Conservation (phyloP, 2,797 vertebrate species). For the Falco columbarius region DNA sequence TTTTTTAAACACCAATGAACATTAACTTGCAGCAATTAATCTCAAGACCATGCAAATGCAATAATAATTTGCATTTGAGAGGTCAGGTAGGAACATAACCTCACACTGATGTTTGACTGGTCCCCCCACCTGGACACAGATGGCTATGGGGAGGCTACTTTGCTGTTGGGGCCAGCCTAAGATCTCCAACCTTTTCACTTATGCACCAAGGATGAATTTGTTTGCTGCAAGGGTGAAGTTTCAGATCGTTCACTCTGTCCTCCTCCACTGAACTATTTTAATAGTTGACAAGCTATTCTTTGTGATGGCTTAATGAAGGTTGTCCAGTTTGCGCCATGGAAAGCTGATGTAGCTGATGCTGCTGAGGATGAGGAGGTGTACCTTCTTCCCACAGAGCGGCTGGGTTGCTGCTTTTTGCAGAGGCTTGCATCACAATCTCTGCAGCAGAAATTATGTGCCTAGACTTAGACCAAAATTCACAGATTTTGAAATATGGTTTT, state of each 20-base stretch:
- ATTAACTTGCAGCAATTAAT: background rate
- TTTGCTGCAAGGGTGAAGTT: background rate
- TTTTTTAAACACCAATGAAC: background rate
- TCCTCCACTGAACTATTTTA: background rate
- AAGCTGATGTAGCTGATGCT: background rate
- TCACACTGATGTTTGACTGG: background rate
- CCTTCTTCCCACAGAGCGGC: background rate
- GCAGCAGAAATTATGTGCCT: background rate
- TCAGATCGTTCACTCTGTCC: background rate
- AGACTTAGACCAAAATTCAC: background rate
- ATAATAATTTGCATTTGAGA: background rate
- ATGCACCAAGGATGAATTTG: background rate
- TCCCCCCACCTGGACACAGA: background rate
- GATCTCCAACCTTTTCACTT: background rate
- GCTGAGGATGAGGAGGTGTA: background rate
- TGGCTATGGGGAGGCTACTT: background rate
- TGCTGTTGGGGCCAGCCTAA: background rate
- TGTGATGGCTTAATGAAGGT: background rate
- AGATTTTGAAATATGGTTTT: background rate
- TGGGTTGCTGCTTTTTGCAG: background rate
- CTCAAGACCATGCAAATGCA: background rate
- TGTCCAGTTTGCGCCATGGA: background rate
- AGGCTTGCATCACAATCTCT: background rate
- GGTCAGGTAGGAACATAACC: background rate
- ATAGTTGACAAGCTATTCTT: background rate